Evolutionary conservation across 2,113 vertebrate species (phyloP).

Genomic region (Engraulis encrasicolus): DNA sequence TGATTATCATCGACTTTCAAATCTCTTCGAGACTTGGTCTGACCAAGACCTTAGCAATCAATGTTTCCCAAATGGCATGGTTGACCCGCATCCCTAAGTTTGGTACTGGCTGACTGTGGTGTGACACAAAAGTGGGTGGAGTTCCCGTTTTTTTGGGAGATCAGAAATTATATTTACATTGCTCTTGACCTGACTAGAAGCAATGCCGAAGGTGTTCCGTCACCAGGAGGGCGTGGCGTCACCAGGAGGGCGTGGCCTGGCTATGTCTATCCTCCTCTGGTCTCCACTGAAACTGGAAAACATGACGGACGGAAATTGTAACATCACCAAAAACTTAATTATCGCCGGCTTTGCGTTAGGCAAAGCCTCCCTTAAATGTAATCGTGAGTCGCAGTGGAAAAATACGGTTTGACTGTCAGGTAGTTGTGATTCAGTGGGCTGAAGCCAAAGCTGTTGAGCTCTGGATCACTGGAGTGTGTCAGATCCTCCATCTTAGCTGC

Average conservation of each 20-base stretch:
- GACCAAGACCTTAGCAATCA: too few species aligned
- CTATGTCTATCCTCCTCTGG: neutral
- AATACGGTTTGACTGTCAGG: neutral
- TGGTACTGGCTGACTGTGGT: too few species aligned
- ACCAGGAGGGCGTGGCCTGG: too few species aligned
- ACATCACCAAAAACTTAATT: neutral
- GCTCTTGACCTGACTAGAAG: too few species aligned
- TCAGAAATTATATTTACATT: too few species aligned
- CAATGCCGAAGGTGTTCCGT: too few species aligned
- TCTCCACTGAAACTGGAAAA: neutral
- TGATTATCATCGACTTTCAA: too few species aligned
- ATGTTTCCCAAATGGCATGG: too few species aligned
- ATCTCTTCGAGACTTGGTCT: neutral
- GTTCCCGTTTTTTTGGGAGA: too few species aligned
- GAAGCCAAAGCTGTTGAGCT: neutral
- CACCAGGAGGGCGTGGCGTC: too few species aligned
- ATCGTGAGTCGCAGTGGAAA: neutral
- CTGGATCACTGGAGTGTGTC: neutral
- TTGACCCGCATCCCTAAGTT: too few species aligned
- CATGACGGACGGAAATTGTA: neutral
- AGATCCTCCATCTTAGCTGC: constrained; percentile 36
- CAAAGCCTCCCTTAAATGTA: neutral
- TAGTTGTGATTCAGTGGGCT: neutral
- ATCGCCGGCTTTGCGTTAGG: neutral
- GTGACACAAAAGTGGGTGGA: too few species aligned